phyloP scores from a whole-genome alignment of 2,888 invertebrate species.

The Philonicus albiceps region DNA sequence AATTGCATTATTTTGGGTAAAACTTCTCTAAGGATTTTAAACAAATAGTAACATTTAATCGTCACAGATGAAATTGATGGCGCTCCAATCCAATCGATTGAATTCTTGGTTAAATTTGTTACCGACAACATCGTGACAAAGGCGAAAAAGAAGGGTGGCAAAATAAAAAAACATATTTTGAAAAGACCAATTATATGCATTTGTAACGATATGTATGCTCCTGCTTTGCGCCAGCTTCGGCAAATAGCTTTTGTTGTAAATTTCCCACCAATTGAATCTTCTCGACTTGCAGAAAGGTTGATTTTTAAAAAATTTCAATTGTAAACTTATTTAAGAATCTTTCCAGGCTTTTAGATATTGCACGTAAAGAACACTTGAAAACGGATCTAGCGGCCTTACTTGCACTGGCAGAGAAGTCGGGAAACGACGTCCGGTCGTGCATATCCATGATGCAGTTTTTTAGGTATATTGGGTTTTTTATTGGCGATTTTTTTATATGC shows the following conservation, averaged over 20 bases:
- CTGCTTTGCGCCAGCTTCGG: constrained; percentile 82
- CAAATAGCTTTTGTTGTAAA: constrained; percentile 79
- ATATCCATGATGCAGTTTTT: constrained; percentile 87
- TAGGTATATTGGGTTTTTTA: constrained; percentile 52
- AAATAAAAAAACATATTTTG: constrained; percentile 69
- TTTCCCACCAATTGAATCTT: constrained; percentile 69
- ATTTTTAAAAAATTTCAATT: not conserved
- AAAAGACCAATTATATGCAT: constrained; percentile 94
- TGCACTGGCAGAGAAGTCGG: constrained; percentile 82
- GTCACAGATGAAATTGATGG: constrained; percentile 93
- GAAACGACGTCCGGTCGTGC: constrained; percentile 91
- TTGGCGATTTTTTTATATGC: not conserved
- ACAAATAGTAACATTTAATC: not conserved
- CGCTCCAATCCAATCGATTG: constrained; percentile 87
- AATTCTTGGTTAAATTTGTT: constrained; percentile 82
- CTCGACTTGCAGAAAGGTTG: constrained; percentile 67
- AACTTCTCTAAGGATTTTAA: not conserved
- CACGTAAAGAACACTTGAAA: constrained; percentile 71
- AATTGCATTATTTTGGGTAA: constrained; percentile 84
- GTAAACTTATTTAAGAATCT: not conserved
- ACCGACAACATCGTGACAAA: constrained; percentile 67
- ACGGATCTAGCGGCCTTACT: constrained; percentile 75
- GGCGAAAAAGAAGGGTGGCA: constrained; percentile 63
- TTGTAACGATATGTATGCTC: constrained; percentile 93
- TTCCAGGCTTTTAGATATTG: constrained; percentile 72